Conservation (phyloP, 2,113 vertebrate genomes). For the Brevimyrus niger region DNA sequence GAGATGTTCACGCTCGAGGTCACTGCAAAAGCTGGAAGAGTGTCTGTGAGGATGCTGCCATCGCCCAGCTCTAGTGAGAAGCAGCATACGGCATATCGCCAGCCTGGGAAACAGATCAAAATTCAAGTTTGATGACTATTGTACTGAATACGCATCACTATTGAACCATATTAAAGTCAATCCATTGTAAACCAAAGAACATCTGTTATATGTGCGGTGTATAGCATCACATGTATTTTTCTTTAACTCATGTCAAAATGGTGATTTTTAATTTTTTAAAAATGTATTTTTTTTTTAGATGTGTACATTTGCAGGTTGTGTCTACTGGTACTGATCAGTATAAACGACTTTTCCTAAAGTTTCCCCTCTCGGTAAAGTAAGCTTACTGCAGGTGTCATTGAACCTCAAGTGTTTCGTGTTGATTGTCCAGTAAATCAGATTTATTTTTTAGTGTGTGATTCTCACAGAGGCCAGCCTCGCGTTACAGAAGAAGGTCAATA, state of each 20-base stretch:
- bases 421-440: not conserved
- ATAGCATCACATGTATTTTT: not conserved
- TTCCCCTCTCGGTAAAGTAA: not conserved
- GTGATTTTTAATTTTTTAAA: no score
- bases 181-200: not conserved
- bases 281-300: not conserved
- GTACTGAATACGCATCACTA: not conserved
- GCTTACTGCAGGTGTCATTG: not conserved
- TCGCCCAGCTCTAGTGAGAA: no score
- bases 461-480: constrained; percentile 76
- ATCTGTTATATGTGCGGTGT: not conserved
- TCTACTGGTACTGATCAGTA: not conserved
- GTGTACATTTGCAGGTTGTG: not conserved
- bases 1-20: no score
- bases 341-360: not conserved
- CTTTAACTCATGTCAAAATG: not conserved
- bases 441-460: constrained; percentile 77
- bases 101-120: not conserved
- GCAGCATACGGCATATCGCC: not conserved
- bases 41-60: not conserved
- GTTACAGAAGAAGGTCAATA: constrained; percentile 80
- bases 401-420: not conserved
- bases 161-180: not conserved
- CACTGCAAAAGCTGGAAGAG: no score
- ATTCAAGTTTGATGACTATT: not conserved